Evolutionary conservation across 2,888 invertebrate species (phyloP), one percentile per base, ranked within the genome.

Genomic region (Amorpha juglandis): DNA sequence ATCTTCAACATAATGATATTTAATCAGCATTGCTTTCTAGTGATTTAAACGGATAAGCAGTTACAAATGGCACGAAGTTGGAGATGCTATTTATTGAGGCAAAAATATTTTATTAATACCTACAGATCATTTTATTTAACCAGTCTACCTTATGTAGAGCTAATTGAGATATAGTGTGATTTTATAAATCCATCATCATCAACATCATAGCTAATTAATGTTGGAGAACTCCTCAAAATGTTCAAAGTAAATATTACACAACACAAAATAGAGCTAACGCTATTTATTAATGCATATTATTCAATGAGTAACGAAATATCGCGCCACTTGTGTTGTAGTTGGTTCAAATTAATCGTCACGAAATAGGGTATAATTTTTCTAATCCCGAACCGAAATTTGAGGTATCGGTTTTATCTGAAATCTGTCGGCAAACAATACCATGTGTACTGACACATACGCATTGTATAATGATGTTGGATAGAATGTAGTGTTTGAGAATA

Each of bases 291-390:
- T 19, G 19, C 19, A 51, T 72, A 75, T 78, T 45, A 45, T 45
- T 71, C 65, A 73, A 83, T 81, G 78, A 75, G 78, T 73, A 80
- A 83, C 73, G 73, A 74, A 70, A 81, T 67, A 71, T 67, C 21
- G 14, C 66, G 68, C 71, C 76, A 78, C 75, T 78, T 74, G 65
- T 63, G 55, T 33, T 58, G 67, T 68, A 70, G 71, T 71, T 73
- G 71, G 71, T 75, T 71, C 68, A 72, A 82, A 80, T 81, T 77
- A 79, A 80, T 78, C 74, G 72, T 73, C 76, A 76, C 78, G 69
- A 78, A 82, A 82, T 82, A 83, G 84, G 58, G 84, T 85, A 76
- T 86, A 82, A 77, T 74, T 84, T 88, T 86, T 85, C 83, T 79
- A 80, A 83, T 82, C 80, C 83, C 83, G 77, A 75, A 75, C 78